A percentile compares a stretch with the other conserved stretches of the same genome.
phyloP scores from a whole-genome alignment of 2,113 vertebrate genomes.

The Uria aalge region DNA sequence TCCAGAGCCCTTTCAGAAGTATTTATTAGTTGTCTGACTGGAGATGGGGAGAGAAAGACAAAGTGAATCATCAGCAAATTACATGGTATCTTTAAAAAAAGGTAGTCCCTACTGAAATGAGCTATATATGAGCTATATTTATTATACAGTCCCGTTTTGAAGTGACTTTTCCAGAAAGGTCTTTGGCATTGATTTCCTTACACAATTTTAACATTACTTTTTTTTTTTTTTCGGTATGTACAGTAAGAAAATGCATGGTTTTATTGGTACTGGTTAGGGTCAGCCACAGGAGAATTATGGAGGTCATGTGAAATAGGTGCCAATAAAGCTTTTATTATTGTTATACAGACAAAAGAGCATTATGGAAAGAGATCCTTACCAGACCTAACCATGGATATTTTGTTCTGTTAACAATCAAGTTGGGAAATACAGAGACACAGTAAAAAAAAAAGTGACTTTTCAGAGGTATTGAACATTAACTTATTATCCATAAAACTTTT shows the following conservation, averaged over 20 bases:
- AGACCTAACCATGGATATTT: slow-evolving; percentile 34
- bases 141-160: not conserved
- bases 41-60: not conserved
- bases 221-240: not conserved
- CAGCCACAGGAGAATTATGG: slow-evolving; percentile 57
- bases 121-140: not conserved
- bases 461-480: not conserved
- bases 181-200: not conserved
- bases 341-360: slow-evolving; percentile 62
- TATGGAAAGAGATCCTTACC: slow-evolving; percentile 57
- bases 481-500: not conserved
- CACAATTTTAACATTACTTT: not conserved
- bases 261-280: slow-evolving; percentile 61
- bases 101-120: not conserved
- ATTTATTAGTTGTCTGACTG: not conserved
- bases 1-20: not conserved
- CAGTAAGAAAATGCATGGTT: slow-evolving; percentile 23
- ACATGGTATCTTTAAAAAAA: not conserved
- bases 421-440: not conserved
- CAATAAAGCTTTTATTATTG: slow-evolving; percentile 69
- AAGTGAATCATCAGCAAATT: not conserved
- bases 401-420: slow-evolving; percentile 41
- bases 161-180: not conserved
- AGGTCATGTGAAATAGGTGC: slow-evolving; percentile 63
- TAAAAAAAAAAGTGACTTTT: not conserved